These are phyloP conservation scores for Mercenaria mercenaria DNA, from an alignment of 1,140 invertebrate genomes.

Conservation along the genomic window DNA sequence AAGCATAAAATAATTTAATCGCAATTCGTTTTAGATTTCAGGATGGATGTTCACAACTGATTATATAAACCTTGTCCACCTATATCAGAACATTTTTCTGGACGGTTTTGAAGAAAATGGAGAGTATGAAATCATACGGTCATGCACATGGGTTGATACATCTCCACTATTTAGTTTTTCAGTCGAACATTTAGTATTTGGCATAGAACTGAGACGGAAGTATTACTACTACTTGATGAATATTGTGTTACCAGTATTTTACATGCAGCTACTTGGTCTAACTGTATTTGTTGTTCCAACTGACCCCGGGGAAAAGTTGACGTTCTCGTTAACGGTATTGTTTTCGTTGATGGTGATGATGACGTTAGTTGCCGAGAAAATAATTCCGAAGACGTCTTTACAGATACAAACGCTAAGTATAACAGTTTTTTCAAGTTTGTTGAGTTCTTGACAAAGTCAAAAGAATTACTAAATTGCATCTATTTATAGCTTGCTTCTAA, in stretches of 20 bases:
- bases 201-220: constrained; percentile 78
- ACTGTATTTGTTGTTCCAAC: constrained; percentile 88
- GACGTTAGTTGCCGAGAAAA: constrained; percentile 88
- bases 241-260: constrained; percentile 88
- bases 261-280: constrained; percentile 87
- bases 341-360: constrained; percentile 88
- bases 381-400: constrained; percentile 87
- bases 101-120: neutral
- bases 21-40: constrained; percentile 18
- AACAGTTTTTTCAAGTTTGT: no score
- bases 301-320: constrained; percentile 88
- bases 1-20: no score
- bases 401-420: constrained; percentile 7
- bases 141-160: neutral
- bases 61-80: neutral
- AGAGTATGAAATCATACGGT: neutral
- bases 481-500: no score
- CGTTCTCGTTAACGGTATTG: constrained; percentile 88
- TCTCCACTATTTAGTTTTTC: no score
- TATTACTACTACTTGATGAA: constrained; percentile 87
- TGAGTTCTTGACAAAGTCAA: no score
- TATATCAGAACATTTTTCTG: neutral
- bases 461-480: no score
- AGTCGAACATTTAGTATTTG: constrained; percentile 63
- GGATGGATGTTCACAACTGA: neutral